A percentile compares a stretch with the other conserved stretches of the same genome.
Conservation (phyloP, 2,797 vertebrate genomes). For the Sarcoramphus papa region DNA sequence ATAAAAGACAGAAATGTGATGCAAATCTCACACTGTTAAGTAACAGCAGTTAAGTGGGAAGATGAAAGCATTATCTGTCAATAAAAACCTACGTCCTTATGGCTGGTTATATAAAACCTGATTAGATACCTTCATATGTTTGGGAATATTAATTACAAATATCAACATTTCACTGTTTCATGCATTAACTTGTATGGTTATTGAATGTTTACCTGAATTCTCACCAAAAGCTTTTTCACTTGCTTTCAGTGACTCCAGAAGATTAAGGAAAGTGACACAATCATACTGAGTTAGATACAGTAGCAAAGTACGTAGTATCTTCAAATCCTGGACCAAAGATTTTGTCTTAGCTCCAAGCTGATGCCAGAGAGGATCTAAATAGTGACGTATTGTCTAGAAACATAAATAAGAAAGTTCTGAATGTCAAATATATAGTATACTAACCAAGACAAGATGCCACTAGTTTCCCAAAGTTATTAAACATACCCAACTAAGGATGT, state of each 20-base stretch:
- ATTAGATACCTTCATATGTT: slow-evolving; percentile 26
- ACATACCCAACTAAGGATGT: not conserved
- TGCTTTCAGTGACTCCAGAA: slow-evolving; percentile 90
- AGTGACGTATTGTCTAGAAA: slow-evolving; percentile 89
- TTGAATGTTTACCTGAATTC: slow-evolving; percentile 85
- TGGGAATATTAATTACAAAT: slow-evolving; percentile 32
- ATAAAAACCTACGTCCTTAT: slow-evolving; percentile 62
- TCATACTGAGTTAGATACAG: slow-evolving; percentile 96
- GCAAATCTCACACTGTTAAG: slow-evolving; percentile 57
- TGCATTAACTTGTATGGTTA: not conserved
- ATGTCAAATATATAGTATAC: not conserved
- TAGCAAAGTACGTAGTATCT: slow-evolving; percentile 87
- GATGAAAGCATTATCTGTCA: slow-evolving; percentile 68
- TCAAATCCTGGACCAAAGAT: slow-evolving; percentile 92
- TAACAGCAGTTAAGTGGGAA: slow-evolving; percentile 70
- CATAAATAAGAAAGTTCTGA: not conserved
- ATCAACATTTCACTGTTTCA: slow-evolving; percentile 10
- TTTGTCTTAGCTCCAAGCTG: slow-evolving; percentile 94
- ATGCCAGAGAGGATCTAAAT: slow-evolving; percentile 95
- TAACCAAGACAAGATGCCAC: not conserved
- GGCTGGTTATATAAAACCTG: slow-evolving; percentile 50
- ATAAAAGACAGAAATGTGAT: slow-evolving; percentile 39
- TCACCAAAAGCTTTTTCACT: slow-evolving; percentile 94
- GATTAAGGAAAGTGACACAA: slow-evolving; percentile 94
- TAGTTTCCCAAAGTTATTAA: not conserved